A percentile compares a stretch with the other conserved stretches of the same genome.
Conservation (phyloP, 2,797 vertebrate genomes). For the Sphaeramia orbicularis region DNA sequence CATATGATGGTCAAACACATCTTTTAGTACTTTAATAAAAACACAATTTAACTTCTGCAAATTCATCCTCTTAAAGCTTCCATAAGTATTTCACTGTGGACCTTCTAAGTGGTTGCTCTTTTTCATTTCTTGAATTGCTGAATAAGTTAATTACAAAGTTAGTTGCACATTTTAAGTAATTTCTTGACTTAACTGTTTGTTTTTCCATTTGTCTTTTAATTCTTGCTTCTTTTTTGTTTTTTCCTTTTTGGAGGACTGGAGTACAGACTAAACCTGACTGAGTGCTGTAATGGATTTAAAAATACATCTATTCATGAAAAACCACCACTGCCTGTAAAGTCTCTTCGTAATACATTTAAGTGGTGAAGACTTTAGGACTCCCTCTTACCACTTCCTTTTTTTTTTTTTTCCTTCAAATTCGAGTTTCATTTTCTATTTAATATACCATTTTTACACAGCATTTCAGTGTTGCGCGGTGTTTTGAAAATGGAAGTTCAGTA, state of each 20-base stretch:
- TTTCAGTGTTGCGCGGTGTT: background rate
- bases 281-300: constrained; percentile 3
- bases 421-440: background rate
- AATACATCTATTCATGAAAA: constrained; percentile 14
- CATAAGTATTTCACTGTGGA: no score
- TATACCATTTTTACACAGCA: background rate
- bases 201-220: no score
- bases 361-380: background rate
- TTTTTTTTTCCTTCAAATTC: background rate
- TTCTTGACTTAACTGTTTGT: no score
- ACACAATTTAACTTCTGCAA: no score
- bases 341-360: constrained; percentile 6
- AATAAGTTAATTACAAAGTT: no score
- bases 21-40: no score
- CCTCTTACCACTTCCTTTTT: background rate
- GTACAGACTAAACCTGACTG: background rate
- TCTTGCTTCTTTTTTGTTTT: no score
- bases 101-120: no score
- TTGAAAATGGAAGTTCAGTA: background rate
- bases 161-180: no score
- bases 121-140: no score
- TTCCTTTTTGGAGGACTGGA: background rate
- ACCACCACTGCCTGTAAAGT: background rate
- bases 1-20: no score
- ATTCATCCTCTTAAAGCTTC: no score